A percentile compares a stretch with the other conserved stretches of the same genome.
Evolutionary conservation across 2,113 vertebrate species (phyloP).

Genomic region (Vanacampus margaritifer): DNA sequence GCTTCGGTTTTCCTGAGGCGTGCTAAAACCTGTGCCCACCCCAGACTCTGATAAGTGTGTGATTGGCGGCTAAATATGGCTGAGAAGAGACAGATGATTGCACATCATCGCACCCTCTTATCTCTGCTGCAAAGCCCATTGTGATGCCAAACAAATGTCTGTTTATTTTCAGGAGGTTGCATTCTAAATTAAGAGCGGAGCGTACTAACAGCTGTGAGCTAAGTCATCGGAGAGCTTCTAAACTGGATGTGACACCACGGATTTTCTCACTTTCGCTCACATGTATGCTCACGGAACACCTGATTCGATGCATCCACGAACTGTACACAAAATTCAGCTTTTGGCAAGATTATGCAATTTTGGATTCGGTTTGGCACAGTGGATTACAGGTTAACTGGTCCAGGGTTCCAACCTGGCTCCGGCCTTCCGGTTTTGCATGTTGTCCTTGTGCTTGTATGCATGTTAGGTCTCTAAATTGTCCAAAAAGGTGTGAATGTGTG

Average conservation of each 20-base stretch:
- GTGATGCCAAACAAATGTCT: constrained; percentile 42
- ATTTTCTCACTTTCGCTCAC: not conserved
- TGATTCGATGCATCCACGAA: no score
- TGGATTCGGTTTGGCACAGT: no score
- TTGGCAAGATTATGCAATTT: no score
- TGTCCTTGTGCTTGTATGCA: no score
- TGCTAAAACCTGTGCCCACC: constrained; percentile 35
- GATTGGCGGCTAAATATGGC: constrained; percentile 64
- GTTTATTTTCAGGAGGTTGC: constrained; percentile 45
- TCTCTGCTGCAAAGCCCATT: constrained; percentile 42
- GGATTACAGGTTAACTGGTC: no score
- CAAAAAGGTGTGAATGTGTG: no score
- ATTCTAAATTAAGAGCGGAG: constrained; percentile 57
- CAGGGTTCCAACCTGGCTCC: no score
- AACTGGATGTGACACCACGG: constrained; percentile 39
- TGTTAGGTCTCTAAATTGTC: no score
- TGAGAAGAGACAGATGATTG: constrained; percentile 42
- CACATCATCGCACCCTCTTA: constrained; percentile 22
- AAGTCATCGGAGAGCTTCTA: constrained; percentile 44
- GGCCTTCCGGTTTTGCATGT: no score
- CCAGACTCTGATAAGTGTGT: constrained; percentile 14
- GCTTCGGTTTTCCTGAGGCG: constrained; percentile 1
- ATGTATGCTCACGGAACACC: no score
- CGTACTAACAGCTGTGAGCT: constrained; percentile 56
- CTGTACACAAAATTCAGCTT: no score